These are phyloP conservation scores for Arvicanthis niloticus DNA, from an alignment of 2,113 vertebrate genomes.

Conservation along the genomic window DNA sequence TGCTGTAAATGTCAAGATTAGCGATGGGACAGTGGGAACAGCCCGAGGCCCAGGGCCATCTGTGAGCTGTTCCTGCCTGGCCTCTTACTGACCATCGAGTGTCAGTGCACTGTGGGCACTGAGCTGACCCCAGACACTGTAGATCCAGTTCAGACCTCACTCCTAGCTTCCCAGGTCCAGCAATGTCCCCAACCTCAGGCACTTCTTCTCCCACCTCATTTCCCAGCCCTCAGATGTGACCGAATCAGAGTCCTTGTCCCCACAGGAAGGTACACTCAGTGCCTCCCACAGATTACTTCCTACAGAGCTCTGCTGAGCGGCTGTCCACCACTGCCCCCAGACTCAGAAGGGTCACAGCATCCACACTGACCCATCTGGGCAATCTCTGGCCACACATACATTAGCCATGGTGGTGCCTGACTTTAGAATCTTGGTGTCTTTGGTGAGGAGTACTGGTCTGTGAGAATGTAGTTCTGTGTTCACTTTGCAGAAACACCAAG, in stretches of 20 bases:
- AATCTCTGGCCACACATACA: neutral
- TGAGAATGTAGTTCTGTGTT: neutral
- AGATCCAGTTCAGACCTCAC: no score
- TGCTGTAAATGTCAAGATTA: fast-evolving
- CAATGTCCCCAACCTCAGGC: fast-evolving
- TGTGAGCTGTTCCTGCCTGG: neutral
- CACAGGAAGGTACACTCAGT: no score
- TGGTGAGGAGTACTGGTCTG: neutral
- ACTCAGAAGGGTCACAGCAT: neutral
- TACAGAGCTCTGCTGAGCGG: neutral
- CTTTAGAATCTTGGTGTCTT: no score
- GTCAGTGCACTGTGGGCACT: no score
- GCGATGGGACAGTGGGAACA: fast-evolving
- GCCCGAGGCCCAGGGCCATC: no score
- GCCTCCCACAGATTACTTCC: no score
- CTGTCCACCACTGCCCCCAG: neutral
- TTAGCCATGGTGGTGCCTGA: no score
- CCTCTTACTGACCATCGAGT: no score
- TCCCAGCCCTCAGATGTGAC: neutral
- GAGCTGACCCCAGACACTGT: neutral
- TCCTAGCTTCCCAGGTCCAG: fast-evolving
- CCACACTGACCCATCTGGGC: neutral
- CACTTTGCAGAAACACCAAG: neutral
- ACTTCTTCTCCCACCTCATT: neutral
- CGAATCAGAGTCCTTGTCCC: fast-evolving